Evolutionary conservation across 2,888 invertebrate genomes (phyloP).

Genomic region (Cantharis rustica): DNA sequence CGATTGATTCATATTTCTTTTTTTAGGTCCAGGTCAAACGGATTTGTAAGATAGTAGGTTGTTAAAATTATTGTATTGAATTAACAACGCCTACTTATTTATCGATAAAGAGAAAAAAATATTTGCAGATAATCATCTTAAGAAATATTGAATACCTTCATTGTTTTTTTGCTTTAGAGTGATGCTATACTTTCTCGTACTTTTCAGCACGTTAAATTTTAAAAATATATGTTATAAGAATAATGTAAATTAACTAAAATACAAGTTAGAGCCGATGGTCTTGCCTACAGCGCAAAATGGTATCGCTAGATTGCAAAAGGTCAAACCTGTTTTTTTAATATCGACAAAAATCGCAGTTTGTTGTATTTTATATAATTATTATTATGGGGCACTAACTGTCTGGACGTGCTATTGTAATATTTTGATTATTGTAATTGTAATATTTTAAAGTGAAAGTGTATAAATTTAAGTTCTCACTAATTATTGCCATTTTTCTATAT

Average conservation of each 20-base stretch:
- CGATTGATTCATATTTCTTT: background rate
- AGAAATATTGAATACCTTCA: background rate
- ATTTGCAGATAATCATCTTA: background rate
- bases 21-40: conserved; percentile 66
- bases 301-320: background rate
- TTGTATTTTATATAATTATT: background rate
- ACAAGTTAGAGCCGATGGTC: background rate
- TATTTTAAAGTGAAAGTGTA: background rate
- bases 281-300: background rate
- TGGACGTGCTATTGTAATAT: background rate
- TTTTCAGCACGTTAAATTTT: background rate
- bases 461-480: background rate
- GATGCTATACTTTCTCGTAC: background rate
- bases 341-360: background rate
- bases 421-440: background rate
- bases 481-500: background rate
- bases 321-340: background rate
- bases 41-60: conserved; percentile 58
- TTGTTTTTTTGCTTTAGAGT: background rate
- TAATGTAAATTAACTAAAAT: background rate
- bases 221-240: background rate
- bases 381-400: background rate
- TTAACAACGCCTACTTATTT: conserved; percentile 17
- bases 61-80: background rate
- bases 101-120: conserved; percentile 3